phyloP scores from a whole-genome alignment of 2,113 vertebrate species.

The Cyprinodon tularosa region DNA sequence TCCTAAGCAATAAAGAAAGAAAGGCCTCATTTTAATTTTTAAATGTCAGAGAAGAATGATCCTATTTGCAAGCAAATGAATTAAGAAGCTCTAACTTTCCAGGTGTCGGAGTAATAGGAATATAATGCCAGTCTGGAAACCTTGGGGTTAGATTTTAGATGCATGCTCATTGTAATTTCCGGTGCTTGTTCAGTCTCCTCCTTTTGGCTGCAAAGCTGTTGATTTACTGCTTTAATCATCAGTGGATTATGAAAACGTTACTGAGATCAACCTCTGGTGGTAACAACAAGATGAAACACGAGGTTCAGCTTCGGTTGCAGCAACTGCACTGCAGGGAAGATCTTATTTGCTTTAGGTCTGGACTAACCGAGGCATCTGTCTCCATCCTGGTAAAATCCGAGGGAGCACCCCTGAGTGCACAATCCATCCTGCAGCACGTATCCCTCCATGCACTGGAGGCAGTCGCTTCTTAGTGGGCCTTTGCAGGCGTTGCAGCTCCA shows the following conservation, averaged over 20 bases:
- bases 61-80: not conserved
- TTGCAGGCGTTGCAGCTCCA: constrained; percentile 92
- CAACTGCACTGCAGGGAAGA: not conserved
- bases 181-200: not conserved
- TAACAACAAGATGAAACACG: not conserved
- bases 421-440: constrained; percentile 84
- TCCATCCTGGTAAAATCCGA: constrained; percentile 78
- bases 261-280: constrained; percentile 4
- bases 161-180: not conserved
- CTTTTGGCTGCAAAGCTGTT: not conserved
- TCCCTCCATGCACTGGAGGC: constrained; percentile 94
- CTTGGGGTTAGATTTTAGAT: not conserved
- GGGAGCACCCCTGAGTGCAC: constrained; percentile 84
- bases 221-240: constrained; percentile 9
- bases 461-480: constrained; percentile 87
- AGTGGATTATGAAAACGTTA: not conserved
- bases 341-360: not conserved
- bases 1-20: not conserved
- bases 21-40: not conserved
- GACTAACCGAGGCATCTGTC: constrained; percentile 88
- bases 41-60: not conserved
- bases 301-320: not conserved
- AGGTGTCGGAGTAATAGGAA: not conserved
- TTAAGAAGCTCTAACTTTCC: not conserved
- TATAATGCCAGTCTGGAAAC: not conserved